Percentiles rank a stretch among this genome's conserved stretches.
These are phyloP conservation scores for Polydrusus tereticollis DNA, from an alignment of 2,888 invertebrate species.

Conservation along the genomic window DNA sequence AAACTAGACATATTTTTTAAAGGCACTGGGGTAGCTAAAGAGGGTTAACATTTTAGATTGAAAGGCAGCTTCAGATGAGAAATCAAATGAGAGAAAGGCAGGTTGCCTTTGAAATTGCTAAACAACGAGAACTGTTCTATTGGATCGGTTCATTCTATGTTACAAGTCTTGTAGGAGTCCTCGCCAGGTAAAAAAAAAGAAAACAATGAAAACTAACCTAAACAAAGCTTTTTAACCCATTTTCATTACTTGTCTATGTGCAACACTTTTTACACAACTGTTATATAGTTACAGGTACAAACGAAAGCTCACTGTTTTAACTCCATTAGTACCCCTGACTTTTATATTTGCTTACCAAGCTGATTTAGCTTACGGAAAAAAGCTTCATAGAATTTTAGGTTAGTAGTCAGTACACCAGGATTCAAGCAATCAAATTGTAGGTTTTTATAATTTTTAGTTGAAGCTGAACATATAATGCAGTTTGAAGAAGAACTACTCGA, in stretches of 20 bases:
- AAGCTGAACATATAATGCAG: constrained; percentile 85
- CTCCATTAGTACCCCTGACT: constrained; percentile 79
- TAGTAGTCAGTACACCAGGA: constrained; percentile 42
- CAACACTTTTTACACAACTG: constrained; percentile 7
- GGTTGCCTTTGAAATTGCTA: constrained; percentile 79
- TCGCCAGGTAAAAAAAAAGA: constrained; percentile 67
- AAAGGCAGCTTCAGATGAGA: constrained; percentile 84
- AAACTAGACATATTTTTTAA: neutral
- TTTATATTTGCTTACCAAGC: constrained; percentile 80
- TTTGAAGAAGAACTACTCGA: constrained; percentile 79
- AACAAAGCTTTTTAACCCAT: neutral
- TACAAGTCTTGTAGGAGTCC: constrained; percentile 69
- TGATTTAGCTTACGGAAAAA: constrained; percentile 84
- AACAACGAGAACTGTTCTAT: constrained; percentile 78
- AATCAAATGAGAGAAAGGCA: constrained; percentile 83
- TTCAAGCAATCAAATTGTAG: neutral
- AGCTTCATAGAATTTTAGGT: constrained; percentile 71
- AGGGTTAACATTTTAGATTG: constrained; percentile 71
- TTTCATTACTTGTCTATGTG: neutral
- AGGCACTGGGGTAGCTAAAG: constrained; percentile 28
- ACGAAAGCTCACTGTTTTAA: constrained; percentile 72
- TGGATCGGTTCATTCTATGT: constrained; percentile 80
- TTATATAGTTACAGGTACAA: constrained; percentile 55
- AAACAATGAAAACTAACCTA: constrained; percentile 1
- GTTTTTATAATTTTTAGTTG: constrained; percentile 68